These are phyloP conservation scores for Troides aeacus DNA, from an alignment of 2,888 invertebrate genomes.

Conservation along the genomic window DNA sequence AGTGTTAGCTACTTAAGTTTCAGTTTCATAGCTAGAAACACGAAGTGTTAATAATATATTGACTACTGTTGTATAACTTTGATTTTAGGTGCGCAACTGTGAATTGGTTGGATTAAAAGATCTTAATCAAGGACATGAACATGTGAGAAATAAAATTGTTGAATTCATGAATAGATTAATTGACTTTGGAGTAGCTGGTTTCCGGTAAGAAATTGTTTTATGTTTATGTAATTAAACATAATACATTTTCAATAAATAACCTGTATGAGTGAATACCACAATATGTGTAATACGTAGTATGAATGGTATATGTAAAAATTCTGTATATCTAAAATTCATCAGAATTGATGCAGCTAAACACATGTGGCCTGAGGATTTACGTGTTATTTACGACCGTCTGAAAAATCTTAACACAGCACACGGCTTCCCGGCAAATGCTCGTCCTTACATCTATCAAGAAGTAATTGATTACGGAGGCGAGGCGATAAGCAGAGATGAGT, in stretches of 20 bases:
- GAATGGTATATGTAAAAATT: background rate
- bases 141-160: conserved; percentile 84
- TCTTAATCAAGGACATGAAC: conserved; percentile 83
- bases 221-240: background rate
- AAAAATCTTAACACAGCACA: conserved; percentile 81
- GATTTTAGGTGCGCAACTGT: conserved; percentile 83
- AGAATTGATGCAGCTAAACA: conserved; percentile 89
- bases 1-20: too few relatives aligned
- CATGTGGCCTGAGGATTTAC: conserved; percentile 88
- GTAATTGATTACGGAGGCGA: conserved; percentile 85
- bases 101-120: conserved; percentile 88
- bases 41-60: background rate
- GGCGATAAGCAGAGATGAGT: conserved; percentile 73
- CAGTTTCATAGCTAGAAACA: too few relatives aligned
- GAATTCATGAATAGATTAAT: conserved; percentile 84
- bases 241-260: background rate
- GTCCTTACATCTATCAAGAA: conserved; percentile 87
- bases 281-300: background rate
- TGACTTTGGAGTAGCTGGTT: conserved; percentile 87
- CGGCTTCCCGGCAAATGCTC: conserved; percentile 81
- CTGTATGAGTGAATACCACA: too few relatives aligned
- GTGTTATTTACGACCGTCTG: conserved; percentile 81
- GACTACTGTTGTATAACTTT: background rate
- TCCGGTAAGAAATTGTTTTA: conserved; percentile 73
- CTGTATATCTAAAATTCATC: background rate